phyloP scores from a whole-genome alignment of 1,140 invertebrate genomes.

The Lucilia sericata region DNA sequence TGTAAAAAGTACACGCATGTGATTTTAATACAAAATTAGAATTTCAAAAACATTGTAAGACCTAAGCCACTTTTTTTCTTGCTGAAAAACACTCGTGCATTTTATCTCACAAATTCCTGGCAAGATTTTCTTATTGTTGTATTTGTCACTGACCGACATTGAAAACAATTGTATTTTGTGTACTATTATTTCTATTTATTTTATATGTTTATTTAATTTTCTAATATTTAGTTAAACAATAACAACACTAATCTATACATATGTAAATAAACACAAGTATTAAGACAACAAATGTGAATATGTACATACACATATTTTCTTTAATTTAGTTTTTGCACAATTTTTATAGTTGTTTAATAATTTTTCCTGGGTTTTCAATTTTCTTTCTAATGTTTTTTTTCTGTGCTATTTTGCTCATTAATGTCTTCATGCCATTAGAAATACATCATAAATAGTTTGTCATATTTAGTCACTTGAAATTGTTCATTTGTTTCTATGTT shows the following conservation, averaged over 20 bases:
- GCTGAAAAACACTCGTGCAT: no score
- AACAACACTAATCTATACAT: no score
- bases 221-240: not conserved
- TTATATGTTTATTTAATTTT: not conserved
- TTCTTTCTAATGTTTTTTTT: not conserved
- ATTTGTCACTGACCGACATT: slow-evolving; percentile 10
- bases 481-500: not conserved
- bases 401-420: not conserved
- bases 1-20: no score
- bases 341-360: slow-evolving; percentile 24
- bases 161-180: not conserved
- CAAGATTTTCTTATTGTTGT: not conserved
- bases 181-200: not conserved
- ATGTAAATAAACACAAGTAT: not conserved
- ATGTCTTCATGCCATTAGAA: not conserved
- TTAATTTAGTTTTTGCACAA: slow-evolving; percentile 4
- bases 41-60: no score
- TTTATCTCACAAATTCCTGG: no score
- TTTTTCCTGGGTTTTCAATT: not conserved
- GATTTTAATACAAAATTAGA: no score
- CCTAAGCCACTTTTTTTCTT: no score
- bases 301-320: not conserved
- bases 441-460: slow-evolving; percentile 1
- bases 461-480: not conserved
- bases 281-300: not conserved